Conservation (phyloP, 2,797 vertebrate species). For the Dromococcyx pavoninus region DNA sequence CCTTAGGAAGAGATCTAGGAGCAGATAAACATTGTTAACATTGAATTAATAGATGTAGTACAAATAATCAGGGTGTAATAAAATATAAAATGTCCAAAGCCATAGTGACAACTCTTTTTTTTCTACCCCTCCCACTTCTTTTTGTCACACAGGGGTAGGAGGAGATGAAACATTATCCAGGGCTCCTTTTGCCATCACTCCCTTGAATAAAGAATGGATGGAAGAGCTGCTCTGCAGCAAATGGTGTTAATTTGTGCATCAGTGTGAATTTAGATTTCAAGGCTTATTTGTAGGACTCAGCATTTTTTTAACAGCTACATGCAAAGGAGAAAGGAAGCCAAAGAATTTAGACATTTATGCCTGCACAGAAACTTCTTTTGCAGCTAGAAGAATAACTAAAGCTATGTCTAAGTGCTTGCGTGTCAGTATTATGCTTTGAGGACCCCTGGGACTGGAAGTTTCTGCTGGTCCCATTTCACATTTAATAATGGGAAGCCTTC, state of each 20-base stretch:
- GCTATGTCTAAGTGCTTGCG: neutral
- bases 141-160: neutral
- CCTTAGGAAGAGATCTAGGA: neutral
- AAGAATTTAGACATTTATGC: neutral
- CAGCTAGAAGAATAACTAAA: neutral
- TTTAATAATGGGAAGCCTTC: neutral
- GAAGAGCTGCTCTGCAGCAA: slow-evolving; percentile 10
- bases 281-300: neutral
- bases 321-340: neutral
- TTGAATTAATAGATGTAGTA: neutral
- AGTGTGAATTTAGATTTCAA: neutral
- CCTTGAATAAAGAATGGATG: neutral
- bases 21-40: neutral
- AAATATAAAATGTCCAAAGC: neutral
- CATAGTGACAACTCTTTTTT: neutral
- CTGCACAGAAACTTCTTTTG: neutral
- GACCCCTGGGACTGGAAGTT: neutral
- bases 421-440: neutral
- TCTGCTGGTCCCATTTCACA: neutral
- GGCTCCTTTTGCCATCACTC: neutral
- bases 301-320: neutral
- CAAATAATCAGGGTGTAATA: slow-evolving; percentile 4
- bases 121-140: neutral
- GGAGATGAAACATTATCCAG: neutral
- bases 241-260: slow-evolving; percentile 6